These are phyloP conservation scores for Coelopa pilipes DNA, from an alignment of 2,888 invertebrate genomes.

Conservation along the genomic window DNA sequence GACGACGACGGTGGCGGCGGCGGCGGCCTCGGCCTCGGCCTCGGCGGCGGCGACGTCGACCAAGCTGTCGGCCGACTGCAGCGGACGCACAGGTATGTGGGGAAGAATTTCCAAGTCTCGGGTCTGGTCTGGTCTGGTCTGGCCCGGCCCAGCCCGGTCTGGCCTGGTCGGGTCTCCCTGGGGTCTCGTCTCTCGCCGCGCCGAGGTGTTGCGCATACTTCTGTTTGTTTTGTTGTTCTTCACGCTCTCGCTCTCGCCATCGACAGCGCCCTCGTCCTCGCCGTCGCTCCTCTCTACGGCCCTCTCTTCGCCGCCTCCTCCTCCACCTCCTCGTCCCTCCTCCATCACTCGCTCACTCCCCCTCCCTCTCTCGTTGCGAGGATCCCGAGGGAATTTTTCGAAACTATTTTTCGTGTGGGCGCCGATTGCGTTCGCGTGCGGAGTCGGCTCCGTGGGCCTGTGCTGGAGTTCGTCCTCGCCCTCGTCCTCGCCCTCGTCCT, in stretches of 20 bases:
- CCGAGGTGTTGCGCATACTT: constrained; percentile 35
- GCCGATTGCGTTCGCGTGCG: not conserved
- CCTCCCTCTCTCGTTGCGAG: constrained; percentile 17
- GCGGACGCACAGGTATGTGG: constrained; percentile 73
- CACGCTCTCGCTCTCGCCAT: no score
- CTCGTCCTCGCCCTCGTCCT: no score
- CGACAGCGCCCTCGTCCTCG: no score
- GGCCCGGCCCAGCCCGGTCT: no score
- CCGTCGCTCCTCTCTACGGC: no score
- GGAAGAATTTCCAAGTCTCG: constrained; percentile 52
- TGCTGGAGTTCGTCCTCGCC: no score
- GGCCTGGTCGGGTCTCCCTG: no score
- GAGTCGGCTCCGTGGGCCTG: not conserved
- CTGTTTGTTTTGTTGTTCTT: constrained; percentile 20
- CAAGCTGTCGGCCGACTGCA: constrained; percentile 69
- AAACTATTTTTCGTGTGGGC: constrained; percentile 30
- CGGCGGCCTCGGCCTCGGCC: constrained; percentile 43
- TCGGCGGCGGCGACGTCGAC: constrained; percentile 51
- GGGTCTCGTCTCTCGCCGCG: constrained; percentile 23
- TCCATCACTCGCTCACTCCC: not conserved
- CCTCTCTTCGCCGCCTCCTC: no score
- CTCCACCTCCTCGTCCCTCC: no score
- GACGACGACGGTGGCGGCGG: no score
- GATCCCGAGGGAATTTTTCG: constrained; percentile 28
- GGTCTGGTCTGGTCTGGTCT: constrained; percentile 23